Conservation (phyloP, 2,888 invertebrate genomes). For the Agrotis clavis region DNA sequence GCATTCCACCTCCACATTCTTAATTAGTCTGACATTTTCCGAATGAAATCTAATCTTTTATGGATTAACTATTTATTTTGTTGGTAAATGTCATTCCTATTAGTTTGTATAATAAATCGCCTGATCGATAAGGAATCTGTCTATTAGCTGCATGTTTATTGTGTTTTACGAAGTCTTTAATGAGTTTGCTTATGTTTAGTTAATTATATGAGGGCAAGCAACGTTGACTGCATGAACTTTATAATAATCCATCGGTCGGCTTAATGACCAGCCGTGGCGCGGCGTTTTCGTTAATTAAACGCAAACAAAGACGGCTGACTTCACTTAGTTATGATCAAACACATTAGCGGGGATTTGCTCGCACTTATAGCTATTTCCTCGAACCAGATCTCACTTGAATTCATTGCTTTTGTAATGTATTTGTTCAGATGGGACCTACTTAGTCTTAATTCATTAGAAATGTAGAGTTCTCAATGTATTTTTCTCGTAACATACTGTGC, state of each 20-base stretch:
- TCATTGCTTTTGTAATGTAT: conserved; percentile 60
- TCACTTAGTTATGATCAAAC: conserved; percentile 83
- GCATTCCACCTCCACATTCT: conserved; percentile 16
- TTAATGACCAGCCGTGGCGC: conserved; percentile 77
- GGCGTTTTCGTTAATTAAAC: conserved; percentile 85
- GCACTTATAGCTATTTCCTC: conserved; percentile 72
- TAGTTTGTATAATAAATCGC: conserved; percentile 29
- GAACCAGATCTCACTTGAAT: conserved; percentile 59
- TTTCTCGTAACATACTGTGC: conserved; percentile 40
- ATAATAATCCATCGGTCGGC: conserved; percentile 77
- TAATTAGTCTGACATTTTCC: conserved; percentile 58
- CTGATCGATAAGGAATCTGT: conserved; percentile 17
- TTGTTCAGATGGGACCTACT: conserved; percentile 55
- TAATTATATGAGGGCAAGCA: conserved; percentile 66
- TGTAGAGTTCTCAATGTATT: conserved; percentile 60
- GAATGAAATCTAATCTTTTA: conserved; percentile 38
- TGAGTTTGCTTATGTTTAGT: conserved; percentile 59
- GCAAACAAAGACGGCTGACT: conserved; percentile 83
- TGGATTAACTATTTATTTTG: conserved; percentile 35
- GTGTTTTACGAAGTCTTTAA: conserved; percentile 40
- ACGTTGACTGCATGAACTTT: conserved; percentile 70
- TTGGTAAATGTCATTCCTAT: conserved; percentile 38
- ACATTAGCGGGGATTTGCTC: conserved; percentile 80
- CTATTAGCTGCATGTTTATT: conserved; percentile 23
- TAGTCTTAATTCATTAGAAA: conserved; percentile 60